phyloP scores from a whole-genome alignment of 1,140 invertebrate genomes.

The Teleopsis dalmanni region DNA sequence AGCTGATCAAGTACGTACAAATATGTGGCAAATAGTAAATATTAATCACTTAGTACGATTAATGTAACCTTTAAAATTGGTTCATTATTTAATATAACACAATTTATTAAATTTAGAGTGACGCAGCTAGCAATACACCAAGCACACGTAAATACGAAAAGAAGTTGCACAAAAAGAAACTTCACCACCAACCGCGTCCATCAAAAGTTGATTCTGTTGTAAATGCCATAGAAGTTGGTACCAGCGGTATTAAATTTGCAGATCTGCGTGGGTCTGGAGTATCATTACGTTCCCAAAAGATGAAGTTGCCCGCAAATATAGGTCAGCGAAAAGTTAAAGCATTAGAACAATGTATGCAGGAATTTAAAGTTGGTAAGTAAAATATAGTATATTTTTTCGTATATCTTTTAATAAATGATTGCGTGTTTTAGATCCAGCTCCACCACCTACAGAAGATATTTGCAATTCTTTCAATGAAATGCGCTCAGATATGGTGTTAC shows the following conservation, averaged over 20 bases:
- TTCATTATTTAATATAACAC: too few species aligned
- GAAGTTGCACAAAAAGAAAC: slow-evolving; percentile 63
- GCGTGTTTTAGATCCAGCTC: slow-evolving; percentile 71
- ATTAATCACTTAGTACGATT: too few species aligned
- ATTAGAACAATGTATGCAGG: slow-evolving; percentile 84
- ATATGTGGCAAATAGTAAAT: too few species aligned
- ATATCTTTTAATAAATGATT: too few species aligned
- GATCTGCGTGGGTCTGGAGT: slow-evolving; percentile 88
- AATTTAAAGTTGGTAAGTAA: slow-evolving; percentile 75
- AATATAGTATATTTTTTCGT: slow-evolving; percentile 6
- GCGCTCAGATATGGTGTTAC: slow-evolving; percentile 91
- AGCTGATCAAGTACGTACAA: too few species aligned
- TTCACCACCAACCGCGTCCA: slow-evolving; percentile 62
- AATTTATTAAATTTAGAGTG: too few species aligned
- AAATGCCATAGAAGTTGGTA: slow-evolving; percentile 68
- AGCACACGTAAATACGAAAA: slow-evolving; percentile 55
- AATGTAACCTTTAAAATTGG: too few species aligned
- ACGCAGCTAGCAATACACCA: slow-evolving; percentile 38
- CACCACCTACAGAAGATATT: slow-evolving; percentile 90
- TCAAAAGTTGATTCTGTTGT: slow-evolving; percentile 67
- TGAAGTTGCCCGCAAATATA: slow-evolving; percentile 90
- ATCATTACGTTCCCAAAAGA: slow-evolving; percentile 81
- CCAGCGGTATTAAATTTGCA: slow-evolving; percentile 94
- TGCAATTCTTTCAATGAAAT: slow-evolving; percentile 92
- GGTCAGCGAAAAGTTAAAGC: slow-evolving; percentile 95